Base-by-base conservation (phyloP, 2,113 vertebrate genomes). In the Daubentonia madagascariensis region DNA sequence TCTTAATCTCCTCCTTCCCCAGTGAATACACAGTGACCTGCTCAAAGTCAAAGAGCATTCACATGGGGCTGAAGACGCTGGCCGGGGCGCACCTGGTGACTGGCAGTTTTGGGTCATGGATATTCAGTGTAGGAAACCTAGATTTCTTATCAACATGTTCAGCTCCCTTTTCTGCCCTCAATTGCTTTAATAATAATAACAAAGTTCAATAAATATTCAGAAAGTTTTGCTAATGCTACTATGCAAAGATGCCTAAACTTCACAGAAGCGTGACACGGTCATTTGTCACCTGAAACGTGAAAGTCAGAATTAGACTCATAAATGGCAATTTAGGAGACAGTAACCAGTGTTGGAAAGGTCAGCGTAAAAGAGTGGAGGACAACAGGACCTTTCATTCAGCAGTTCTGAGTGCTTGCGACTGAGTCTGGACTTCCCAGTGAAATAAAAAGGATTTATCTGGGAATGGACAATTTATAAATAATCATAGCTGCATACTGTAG, bases 51-150 rank as follows among this genome's bases (percentile, higher is more conserved):
- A 48, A 88, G 43, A 11, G 16, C 43, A 32, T 8, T 32, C 37
- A 6, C 11, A 3, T 1, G 13, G 30, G 40, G 28, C 37, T 50
- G 12, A 18, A 12, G 48, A 20, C 32, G 0, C 50, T 20, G n/a
- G n/a, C 72, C 8, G 1, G n/a, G 23, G 37, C 13, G 17, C 14
- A 18, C 22, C 17, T 6, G 22, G 13, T 1, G 7, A 45, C n/a
- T 6, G 50, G 43, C 65, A 37, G 22, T 91, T 85, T 8, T 0
- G 30, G 83, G 40, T 25, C 43, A 65, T 1, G 48, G 32, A 50
- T 25, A 52, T 59, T 16, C 50, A 83, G 67, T 43, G 54, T 37
- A 32, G 17, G 43, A 72, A n/a, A 32, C 13, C 40, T 3, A 28
- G 25, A 23, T 43, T 78, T 40, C 84, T 95, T 70, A 83, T 16